A percentile compares a stretch with the other conserved stretches of the same genome.
These are phyloP conservation scores for Tiaroga cobitis DNA, from an alignment of 2,797 vertebrate genomes.

Conservation along the genomic window DNA sequence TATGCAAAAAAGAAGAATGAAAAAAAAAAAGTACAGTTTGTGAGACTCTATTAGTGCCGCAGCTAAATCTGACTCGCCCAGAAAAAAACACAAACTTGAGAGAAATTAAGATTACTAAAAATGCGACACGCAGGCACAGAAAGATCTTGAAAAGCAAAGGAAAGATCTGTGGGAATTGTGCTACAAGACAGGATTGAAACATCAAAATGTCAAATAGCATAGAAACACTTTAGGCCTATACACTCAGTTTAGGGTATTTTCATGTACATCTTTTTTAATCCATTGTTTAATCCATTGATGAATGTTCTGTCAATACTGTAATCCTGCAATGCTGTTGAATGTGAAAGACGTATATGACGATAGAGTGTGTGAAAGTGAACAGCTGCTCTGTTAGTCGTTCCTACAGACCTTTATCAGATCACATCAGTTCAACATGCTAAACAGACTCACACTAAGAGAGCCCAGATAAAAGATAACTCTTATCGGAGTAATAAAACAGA, in stretches of 20 bases:
- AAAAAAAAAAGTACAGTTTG: too few species aligned
- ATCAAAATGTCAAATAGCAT: slow-evolving; percentile 4
- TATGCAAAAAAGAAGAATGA: too few species aligned
- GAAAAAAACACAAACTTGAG: too few species aligned
- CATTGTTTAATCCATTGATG: neutral
- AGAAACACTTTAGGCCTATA: neutral
- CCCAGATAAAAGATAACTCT: neutral
- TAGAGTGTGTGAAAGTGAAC: neutral
- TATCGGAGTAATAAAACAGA: slow-evolving; percentile 2
- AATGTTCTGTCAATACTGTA: neutral
- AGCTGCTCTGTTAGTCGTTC: neutral
- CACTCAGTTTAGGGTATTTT: neutral
- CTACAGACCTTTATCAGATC: neutral
- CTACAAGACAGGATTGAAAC: neutral
- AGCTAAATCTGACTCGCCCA: too few species aligned
- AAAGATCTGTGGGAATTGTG: neutral
- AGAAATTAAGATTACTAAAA: too few species aligned
- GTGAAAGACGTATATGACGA: neutral
- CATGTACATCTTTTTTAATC: too few species aligned
- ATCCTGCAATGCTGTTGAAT: neutral
- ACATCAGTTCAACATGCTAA: neutral
- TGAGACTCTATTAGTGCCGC: too few species aligned
- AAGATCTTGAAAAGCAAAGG: neutral
- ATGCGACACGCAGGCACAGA: neutral
- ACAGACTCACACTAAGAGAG: neutral